phyloP scores from a whole-genome alignment of 2,888 invertebrate species.

The Diachrysia chrysitis region DNA sequence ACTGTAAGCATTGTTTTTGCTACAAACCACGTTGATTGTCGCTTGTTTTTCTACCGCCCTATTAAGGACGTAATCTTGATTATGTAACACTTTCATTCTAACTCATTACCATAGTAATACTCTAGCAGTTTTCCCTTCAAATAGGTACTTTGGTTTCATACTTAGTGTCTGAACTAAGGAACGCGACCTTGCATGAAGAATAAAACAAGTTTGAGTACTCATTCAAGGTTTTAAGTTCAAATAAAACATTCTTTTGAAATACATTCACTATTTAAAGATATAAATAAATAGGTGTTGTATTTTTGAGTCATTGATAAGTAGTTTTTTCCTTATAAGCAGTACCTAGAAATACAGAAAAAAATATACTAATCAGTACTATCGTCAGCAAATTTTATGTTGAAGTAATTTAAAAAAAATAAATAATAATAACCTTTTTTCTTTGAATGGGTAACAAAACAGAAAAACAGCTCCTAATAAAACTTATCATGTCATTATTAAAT shows the following conservation, averaged over 20 bases:
- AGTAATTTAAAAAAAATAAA: too few relatives aligned
- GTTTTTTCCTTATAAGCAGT: background rate
- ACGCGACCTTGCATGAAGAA: conserved; percentile 16
- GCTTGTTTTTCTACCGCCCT: background rate
- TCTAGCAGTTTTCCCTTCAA: conserved; percentile 22
- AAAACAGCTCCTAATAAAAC: too few relatives aligned
- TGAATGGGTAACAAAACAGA: too few relatives aligned
- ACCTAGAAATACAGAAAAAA: too few relatives aligned
- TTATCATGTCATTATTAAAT: too few relatives aligned
- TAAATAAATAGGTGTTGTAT: background rate
- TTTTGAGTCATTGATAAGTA: background rate
- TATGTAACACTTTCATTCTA: background rate
- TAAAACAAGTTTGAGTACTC: conserved; percentile 14
- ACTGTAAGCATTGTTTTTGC: conserved; percentile 6
- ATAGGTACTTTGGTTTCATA: conserved; percentile 38
- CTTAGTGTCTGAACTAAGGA: conserved; percentile 3
- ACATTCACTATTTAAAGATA: conserved; percentile 25
- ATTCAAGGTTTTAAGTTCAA: conserved; percentile 27
- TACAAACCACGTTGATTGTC: background rate
- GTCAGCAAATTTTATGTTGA: too few relatives aligned
- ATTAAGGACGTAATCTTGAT: background rate
- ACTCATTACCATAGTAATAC: conserved; percentile 12
- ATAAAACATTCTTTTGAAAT: conserved; percentile 21
- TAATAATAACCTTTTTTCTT: too few relatives aligned
- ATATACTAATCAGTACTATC: too few relatives aligned